A percentile compares a stretch with the other conserved stretches of the same genome.
Conservation (phyloP, 2,888 invertebrate species). For the Thereva unica region DNA sequence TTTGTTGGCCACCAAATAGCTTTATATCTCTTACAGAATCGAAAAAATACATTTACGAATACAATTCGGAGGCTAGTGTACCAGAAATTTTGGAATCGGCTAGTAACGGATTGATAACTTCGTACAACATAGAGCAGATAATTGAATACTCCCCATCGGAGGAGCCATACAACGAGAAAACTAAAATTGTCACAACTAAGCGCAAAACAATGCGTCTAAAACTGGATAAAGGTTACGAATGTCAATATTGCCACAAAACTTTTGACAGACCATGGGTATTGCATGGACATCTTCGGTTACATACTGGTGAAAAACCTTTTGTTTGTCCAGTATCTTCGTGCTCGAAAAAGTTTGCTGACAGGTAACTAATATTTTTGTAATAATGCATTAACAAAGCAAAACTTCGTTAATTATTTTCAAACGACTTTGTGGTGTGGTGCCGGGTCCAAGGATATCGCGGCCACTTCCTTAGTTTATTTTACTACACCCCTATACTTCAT, state of each 20-base stretch:
- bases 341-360: slow-evolving; percentile 68
- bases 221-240: slow-evolving; percentile 46
- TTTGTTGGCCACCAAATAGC: not conserved
- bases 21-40: slow-evolving; percentile 11
- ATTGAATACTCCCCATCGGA: slow-evolving; percentile 35
- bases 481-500: too few relatives aligned
- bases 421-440: too few relatives aligned
- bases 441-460: too few relatives aligned
- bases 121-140: slow-evolving; percentile 36
- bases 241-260: slow-evolving; percentile 63
- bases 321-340: slow-evolving; percentile 66
- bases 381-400: too few relatives aligned
- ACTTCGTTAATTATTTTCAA: too few relatives aligned
- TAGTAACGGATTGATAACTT: slow-evolving; percentile 20
- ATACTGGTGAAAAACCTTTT: slow-evolving; percentile 73
- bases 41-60: slow-evolving; percentile 36
- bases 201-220: slow-evolving; percentile 11
- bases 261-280: slow-evolving; percentile 74
- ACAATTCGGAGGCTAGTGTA: not conserved
- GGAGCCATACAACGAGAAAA: slow-evolving; percentile 11
- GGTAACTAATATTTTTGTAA: slow-evolving; percentile 55
- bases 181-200: not conserved
- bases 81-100: slow-evolving; percentile 4
- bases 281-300: slow-evolving; percentile 69
- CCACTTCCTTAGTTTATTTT: too few relatives aligned